These are phyloP conservation scores for Siniperca chuatsi DNA, from an alignment of 2,113 vertebrate genomes.

Conservation along the genomic window DNA sequence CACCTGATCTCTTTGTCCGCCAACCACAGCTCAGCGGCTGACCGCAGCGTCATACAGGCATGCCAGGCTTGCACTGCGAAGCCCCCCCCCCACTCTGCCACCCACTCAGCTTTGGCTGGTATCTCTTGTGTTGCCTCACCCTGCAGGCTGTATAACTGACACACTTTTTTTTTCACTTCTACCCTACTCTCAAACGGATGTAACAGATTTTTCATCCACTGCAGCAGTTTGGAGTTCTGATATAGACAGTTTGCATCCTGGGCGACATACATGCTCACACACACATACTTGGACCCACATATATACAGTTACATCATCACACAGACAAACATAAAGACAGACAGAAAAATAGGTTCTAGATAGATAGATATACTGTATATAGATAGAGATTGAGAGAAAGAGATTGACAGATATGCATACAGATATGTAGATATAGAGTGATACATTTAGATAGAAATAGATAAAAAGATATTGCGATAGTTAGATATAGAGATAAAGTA, in stretches of 20 bases:
- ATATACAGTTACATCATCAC: background rate
- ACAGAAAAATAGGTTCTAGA: background rate
- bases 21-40: slow-evolving; percentile 52
- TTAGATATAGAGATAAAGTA: background rate
- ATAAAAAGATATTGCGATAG: background rate
- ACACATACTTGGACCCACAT: background rate
- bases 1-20: slow-evolving; percentile 68
- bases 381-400: background rate
- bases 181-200: slow-evolving; percentile 29
- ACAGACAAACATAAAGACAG: background rate
- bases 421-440: background rate
- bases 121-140: slow-evolving; percentile 56
- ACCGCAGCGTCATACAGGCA: slow-evolving; percentile 58
- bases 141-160: slow-evolving; percentile 42
- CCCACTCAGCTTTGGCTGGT: slow-evolving; percentile 23
- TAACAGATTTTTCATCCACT: slow-evolving; percentile 30
- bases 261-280: background rate
- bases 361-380: background rate
- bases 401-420: background rate
- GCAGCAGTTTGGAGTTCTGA: background rate
- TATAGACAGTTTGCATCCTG: background rate
- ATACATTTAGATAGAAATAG: background rate
- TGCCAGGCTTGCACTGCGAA: slow-evolving; percentile 36
- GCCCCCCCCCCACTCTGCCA: slow-evolving; percentile 12
- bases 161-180: slow-evolving; percentile 32